phyloP scores from a whole-genome alignment of 2,888 invertebrate species.

The Idaea aversata region DNA sequence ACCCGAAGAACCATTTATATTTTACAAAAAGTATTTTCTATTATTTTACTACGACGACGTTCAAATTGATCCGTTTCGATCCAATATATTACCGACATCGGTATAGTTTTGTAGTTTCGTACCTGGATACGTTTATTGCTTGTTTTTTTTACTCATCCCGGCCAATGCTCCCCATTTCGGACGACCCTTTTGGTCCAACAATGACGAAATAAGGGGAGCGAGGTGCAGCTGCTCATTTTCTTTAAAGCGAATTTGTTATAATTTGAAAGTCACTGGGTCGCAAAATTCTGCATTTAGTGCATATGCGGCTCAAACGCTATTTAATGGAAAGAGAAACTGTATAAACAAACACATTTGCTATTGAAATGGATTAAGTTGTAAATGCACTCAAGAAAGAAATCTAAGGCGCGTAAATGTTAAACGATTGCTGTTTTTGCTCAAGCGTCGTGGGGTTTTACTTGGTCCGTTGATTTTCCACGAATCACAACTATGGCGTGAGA shows the following conservation, averaged over 20 bases:
- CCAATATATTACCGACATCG: neutral
- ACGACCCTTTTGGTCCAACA: slow-evolving; percentile 72
- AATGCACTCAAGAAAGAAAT: slow-evolving; percentile 32
- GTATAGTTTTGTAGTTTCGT: slow-evolving; percentile 44
- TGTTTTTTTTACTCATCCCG: slow-evolving; percentile 55
- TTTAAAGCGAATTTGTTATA: slow-evolving; percentile 52
- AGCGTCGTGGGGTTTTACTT: slow-evolving; percentile 45
- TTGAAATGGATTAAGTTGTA: slow-evolving; percentile 8
- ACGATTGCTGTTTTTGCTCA: slow-evolving; percentile 26
- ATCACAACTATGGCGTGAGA: slow-evolving; percentile 37
- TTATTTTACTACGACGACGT: too few relatives aligned
- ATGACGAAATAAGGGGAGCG: slow-evolving; percentile 70
- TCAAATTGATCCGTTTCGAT: neutral
- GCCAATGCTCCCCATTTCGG: slow-evolving; percentile 69
- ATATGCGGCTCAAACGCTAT: neutral
- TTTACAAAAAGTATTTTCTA: neutral
- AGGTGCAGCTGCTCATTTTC: slow-evolving; percentile 77
- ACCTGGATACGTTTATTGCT: slow-evolving; percentile 62
- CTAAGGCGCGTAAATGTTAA: slow-evolving; percentile 27
- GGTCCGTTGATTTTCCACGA: slow-evolving; percentile 46
- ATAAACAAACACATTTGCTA: neutral
- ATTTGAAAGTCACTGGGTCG: slow-evolving; percentile 53
- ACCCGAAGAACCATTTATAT: neutral
- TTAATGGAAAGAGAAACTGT: slow-evolving; percentile 2
- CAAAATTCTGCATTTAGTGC: slow-evolving; percentile 39